phyloP scores from a whole-genome alignment of 1,140 invertebrate species.

The Macrostomum lignano region DNA sequence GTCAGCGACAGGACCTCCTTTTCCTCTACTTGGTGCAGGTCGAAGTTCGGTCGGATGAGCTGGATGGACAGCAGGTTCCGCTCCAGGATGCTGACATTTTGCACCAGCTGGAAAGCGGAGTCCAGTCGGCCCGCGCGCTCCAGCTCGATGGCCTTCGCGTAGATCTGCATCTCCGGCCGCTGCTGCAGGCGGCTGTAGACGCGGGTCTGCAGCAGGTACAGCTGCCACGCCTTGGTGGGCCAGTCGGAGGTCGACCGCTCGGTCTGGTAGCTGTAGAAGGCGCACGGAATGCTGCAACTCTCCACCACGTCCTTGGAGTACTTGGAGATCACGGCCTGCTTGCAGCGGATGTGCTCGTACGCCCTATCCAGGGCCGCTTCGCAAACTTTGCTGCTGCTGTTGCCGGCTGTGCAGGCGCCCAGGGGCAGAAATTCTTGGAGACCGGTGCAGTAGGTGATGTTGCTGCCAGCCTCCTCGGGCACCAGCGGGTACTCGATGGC shows the following conservation, averaged over 20 bases:
- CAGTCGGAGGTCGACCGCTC: not conserved
- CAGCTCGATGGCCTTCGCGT: not conserved
- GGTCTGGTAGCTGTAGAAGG: not conserved
- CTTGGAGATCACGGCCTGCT: not conserved
- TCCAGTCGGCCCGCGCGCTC: not conserved
- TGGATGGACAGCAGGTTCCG: constrained; percentile 1
- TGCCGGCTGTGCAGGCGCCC: not conserved
- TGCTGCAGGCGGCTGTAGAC: not conserved
- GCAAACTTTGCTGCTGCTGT: too few species aligned
- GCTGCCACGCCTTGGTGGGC: not conserved
- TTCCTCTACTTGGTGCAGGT: constrained; percentile 3
- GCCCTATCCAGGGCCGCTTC: not conserved
- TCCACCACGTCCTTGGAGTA: not conserved
- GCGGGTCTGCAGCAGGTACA: not conserved
- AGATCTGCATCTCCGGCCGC: not conserved
- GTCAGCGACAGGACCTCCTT: constrained; percentile 1
- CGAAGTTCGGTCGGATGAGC: constrained; percentile 1
- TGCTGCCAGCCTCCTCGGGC: too few species aligned
- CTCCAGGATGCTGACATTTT: constrained; percentile 3
- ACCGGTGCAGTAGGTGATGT: not conserved
- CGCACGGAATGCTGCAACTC: not conserved
- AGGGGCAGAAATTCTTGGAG: not conserved
- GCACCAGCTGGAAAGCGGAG: not conserved
- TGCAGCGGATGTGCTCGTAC: not conserved
- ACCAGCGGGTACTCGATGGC: constrained; percentile 5